Percentiles rank a stretch among this genome's conserved stretches.
These are phyloP conservation scores for Crypturellus undulatus DNA, from an alignment of 2,113 vertebrate genomes.

Conservation along the genomic window DNA sequence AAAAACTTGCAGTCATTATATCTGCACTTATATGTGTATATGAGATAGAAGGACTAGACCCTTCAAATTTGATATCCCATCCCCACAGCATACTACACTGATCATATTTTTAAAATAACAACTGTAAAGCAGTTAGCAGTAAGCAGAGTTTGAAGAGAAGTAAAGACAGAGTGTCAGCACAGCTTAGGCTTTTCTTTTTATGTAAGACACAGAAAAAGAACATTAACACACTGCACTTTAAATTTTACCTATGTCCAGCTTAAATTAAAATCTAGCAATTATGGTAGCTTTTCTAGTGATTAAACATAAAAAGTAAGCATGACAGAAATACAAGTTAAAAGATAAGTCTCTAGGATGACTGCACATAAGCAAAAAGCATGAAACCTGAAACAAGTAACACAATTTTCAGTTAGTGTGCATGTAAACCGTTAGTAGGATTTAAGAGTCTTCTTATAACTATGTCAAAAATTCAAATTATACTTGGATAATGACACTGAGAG, in stretches of 20 bases:
- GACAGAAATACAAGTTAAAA: neutral
- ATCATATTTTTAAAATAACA: neutral
- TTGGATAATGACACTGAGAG: neutral
- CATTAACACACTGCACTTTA: neutral
- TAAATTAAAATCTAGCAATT: neutral
- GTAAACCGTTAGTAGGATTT: neutral
- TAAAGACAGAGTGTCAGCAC: neutral
- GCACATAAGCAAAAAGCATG: neutral
- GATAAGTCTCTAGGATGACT: neutral
- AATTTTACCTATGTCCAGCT: neutral
- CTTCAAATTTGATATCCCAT: neutral
- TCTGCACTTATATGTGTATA: neutral
- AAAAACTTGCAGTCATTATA: neutral
- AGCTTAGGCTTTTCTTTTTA: neutral
- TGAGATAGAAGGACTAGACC: neutral
- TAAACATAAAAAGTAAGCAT: neutral
- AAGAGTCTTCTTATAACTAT: neutral
- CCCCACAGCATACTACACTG: rapidly evolving
- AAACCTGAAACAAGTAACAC: neutral
- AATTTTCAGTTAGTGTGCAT: neutral
- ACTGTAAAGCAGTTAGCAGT: neutral
- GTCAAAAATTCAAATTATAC: neutral
- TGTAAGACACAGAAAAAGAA: neutral
- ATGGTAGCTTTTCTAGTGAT: neutral
- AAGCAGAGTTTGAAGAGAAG: neutral